These are phyloP conservation scores for Setophaga kirtlandii DNA, from an alignment of 2,113 vertebrate genomes.

Conservation along the genomic window DNA sequence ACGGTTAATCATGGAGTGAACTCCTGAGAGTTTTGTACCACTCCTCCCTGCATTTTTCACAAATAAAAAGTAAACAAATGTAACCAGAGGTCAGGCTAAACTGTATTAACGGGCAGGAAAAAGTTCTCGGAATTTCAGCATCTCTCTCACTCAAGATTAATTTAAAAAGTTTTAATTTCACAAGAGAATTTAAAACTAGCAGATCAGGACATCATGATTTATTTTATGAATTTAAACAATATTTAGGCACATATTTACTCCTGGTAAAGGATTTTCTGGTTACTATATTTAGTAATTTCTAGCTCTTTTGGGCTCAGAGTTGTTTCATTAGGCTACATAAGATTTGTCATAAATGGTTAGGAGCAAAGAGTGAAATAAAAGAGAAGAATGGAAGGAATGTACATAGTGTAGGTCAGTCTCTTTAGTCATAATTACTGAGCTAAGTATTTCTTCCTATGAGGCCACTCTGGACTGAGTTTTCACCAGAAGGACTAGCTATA, in stretches of 20 bases:
- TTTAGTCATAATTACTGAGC: neutral
- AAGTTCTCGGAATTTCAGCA: neutral
- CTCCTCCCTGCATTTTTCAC: slow-evolving; percentile 19
- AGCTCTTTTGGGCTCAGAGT: neutral
- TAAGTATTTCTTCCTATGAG: neutral
- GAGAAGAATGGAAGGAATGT: neutral
- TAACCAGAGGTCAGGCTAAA: neutral
- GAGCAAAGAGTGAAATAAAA: neutral
- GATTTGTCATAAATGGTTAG: neutral
- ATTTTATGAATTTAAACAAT: neutral
- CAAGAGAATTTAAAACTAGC: slow-evolving; percentile 1
- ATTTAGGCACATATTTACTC: neutral
- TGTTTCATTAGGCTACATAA: neutral
- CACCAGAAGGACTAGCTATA: neutral
- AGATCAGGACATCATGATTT: neutral
- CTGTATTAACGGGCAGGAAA: neutral
- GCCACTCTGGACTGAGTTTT: neutral
- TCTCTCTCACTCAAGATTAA: neutral
- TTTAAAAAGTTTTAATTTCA: slow-evolving; percentile 29
- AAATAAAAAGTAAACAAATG: slow-evolving; percentile 7
- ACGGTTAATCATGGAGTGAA: slow-evolving; percentile 58
- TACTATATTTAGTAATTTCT: neutral
- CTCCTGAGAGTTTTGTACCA: slow-evolving; percentile 50
- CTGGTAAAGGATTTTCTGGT: neutral
- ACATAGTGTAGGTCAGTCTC: neutral